Conservation (phyloP, 2,888 invertebrate species). For the Drosophila kanekoi region DNA sequence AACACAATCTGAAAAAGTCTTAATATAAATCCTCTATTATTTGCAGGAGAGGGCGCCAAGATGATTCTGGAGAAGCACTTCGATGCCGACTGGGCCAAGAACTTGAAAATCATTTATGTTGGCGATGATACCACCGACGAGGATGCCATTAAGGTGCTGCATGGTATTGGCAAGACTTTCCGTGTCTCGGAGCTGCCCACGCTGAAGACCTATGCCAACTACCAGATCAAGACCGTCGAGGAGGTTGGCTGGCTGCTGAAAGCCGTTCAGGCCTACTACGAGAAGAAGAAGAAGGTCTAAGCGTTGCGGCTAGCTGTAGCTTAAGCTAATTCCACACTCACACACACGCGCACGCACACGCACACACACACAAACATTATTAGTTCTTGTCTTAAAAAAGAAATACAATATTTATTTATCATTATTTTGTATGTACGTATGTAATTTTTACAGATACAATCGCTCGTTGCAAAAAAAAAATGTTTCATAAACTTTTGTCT, state of each 20-base stretch:
- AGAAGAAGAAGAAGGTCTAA: slow-evolving; percentile 83
- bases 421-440: slow-evolving; percentile 42
- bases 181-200: slow-evolving; percentile 90
- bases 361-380: slow-evolving; percentile 30
- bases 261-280: slow-evolving; percentile 87
- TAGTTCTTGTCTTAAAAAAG: slow-evolving; percentile 29
- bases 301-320: slow-evolving; percentile 50
- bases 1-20: background rate
- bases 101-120: slow-evolving; percentile 92
- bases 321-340: slow-evolving; percentile 76
- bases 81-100: slow-evolving; percentile 91
- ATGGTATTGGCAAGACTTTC: slow-evolving; percentile 89
- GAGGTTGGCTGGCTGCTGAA: slow-evolving; percentile 90
- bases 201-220: slow-evolving; percentile 90
- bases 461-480: slow-evolving; percentile 8
- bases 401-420: slow-evolving; percentile 48
- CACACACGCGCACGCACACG: slow-evolving; percentile 39
- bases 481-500: slow-evolving; percentile 38
- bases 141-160: slow-evolving; percentile 92
- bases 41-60: slow-evolving; percentile 88
- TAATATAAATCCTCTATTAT: background rate
- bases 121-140: slow-evolving; percentile 96
- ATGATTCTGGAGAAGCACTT: slow-evolving; percentile 91
- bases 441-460: slow-evolving; percentile 36
- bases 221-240: slow-evolving; percentile 90